Evolutionary conservation across 2,113 vertebrate species (phyloP).

Genomic region (Erinaceus europaeus): DNA sequence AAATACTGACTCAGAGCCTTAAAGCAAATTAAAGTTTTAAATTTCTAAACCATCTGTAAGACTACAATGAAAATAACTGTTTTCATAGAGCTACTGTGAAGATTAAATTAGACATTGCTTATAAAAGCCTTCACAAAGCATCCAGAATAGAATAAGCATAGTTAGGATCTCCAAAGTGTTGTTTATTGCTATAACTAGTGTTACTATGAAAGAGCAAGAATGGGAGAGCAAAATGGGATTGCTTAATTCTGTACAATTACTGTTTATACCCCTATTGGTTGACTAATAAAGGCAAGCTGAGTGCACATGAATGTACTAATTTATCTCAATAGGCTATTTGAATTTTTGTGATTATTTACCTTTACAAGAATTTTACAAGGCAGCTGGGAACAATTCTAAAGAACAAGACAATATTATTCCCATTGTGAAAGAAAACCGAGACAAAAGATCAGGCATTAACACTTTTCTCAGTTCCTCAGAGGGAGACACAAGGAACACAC

Average conservation of each 20-base stretch:
- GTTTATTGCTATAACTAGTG: background rate
- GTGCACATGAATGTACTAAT: background rate
- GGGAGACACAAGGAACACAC: background rate
- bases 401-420: background rate
- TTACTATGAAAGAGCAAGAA: background rate
- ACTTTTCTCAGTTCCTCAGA: background rate
- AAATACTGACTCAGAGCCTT: constrained; percentile 1
- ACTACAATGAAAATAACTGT: background rate
- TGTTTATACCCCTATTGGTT: background rate
- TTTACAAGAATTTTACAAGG: background rate
- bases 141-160: background rate
- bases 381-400: background rate
- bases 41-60: background rate
- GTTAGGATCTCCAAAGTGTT: background rate
- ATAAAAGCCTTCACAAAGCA: background rate
- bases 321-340: background rate
- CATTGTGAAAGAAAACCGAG: background rate
- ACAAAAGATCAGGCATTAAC: background rate
- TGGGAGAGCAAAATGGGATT: background rate
- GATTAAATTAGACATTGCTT: background rate
- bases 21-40: background rate
- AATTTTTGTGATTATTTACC: background rate
- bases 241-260: background rate
- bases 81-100: background rate
- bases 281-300: background rate